Percentiles rank a stretch among this genome's conserved stretches.
Conservation (phyloP, 23 tunicate species). For the Halocynthia roretzi region DNA sequence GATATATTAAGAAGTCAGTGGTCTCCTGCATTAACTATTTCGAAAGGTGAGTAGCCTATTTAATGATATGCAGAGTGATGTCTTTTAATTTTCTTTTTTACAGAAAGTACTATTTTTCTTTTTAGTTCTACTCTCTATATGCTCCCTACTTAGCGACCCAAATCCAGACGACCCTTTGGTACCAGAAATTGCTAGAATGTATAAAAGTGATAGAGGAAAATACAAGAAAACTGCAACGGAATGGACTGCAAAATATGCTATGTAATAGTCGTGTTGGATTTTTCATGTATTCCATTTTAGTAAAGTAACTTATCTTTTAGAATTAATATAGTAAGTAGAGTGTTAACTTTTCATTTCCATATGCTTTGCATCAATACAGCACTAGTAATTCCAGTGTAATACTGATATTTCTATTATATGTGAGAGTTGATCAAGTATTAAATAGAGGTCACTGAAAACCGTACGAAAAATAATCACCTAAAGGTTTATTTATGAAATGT, state of each 20-base stretch:
- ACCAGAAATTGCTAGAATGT: conserved; percentile 19
- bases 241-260: conserved; percentile 27
- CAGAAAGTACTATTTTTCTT: neutral
- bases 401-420: too few species aligned
- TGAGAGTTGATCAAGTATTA: too few species aligned
- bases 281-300: too few species aligned
- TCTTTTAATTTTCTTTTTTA: conserved; percentile 12
- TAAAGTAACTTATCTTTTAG: too few species aligned
- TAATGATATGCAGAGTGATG: neutral
- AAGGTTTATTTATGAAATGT: too few species aligned
- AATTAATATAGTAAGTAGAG: too few species aligned
- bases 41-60: conserved; percentile 40
- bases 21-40: conserved; percentile 91
- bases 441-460: too few species aligned
- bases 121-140: conserved; percentile 29
- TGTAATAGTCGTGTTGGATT: neutral
- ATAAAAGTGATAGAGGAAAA: conserved; percentile 9
- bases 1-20: conserved; percentile 86
- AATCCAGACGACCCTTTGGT: conserved; percentile 46
- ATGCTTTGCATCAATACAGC: too few species aligned
- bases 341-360: too few species aligned
- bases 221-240: conserved; percentile 8
- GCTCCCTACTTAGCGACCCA: conserved; percentile 31
- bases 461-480: too few species aligned
- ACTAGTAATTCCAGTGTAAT: too few species aligned